Base-by-base conservation (phyloP, 2,888 invertebrate genomes). In the Apamea anceps region DNA sequence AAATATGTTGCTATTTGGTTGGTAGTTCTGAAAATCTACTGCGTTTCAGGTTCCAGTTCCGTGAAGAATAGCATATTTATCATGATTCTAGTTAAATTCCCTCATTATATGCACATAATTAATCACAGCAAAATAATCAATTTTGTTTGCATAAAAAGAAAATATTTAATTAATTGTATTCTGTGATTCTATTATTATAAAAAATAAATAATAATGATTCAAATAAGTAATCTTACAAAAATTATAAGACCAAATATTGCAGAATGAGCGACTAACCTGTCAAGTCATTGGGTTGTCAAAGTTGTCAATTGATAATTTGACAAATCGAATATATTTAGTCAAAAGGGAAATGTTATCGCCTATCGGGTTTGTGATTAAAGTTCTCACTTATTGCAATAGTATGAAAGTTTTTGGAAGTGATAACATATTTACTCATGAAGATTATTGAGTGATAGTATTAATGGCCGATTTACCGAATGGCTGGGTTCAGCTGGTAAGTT, bases 401-500 rank as follows among this genome's bases (percentile, higher is more conserved):
- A 91, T 86, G 77, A 85, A 90, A 88, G 89, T 89, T 91, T 92
- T 91, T 80, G 78, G 84, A 82, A 85, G 88, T 90, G 87, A 84
- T 85, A 87, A 78, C 83, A 82, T 80, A 77, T 89, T 85, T 86
- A 90, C 88, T 86, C 85, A 84, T 91, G 86, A 92, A 90, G 86
- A 92, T 92, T 91, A 91, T 93, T 92, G 92, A 91, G 88, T 93
- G 91, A 91, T 89, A 91, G 90, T 94, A 95, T 97, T 96, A 93
- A 97, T 97, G 97, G 97, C 96, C 94, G 95, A 94, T 93, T 91
- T 93, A 96, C 95, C 97, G 97, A 97, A 97, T 97, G 97, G 97
- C 97, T 96, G 97, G 97, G 93, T 97, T 97, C 95, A 97, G 96
- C 94, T 97, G 97, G 97, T 97, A 90, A 96, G 95, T 92, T 80